Percentiles rank a stretch among this genome's conserved stretches.
Conservation (phyloP, 2,797 vertebrate species). For the Liasis olivaceus region DNA sequence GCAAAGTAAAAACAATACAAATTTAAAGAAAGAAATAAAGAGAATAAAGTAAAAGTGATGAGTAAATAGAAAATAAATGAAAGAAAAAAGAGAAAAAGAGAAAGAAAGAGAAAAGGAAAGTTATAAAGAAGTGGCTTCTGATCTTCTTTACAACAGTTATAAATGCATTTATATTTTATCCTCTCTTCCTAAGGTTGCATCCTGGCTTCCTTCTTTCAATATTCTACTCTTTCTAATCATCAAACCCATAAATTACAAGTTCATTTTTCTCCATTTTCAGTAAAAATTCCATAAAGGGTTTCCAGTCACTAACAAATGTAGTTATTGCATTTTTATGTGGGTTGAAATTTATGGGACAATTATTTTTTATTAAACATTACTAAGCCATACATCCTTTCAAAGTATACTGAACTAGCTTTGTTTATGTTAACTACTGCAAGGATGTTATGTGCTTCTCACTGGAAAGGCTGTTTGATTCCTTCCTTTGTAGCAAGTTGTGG, state of each 20-base stretch:
- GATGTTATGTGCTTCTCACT: background rate
- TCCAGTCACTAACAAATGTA: background rate
- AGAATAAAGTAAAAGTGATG: background rate
- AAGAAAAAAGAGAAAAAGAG: background rate
- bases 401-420: background rate
- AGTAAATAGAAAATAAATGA: background rate
- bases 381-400: background rate
- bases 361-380: background rate
- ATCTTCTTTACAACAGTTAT: background rate
- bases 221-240: background rate
- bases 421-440: background rate
- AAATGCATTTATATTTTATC: background rate
- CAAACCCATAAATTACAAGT: background rate
- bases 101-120: background rate
- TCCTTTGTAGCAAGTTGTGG: background rate
- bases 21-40: background rate
- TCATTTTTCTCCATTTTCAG: background rate
- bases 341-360: background rate
- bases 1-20: too few species aligned
- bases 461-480: background rate
- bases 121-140: background rate
- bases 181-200: background rate
- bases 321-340: background rate
- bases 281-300: background rate
- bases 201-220: background rate